A percentile compares a stretch with the other conserved stretches of the same genome.
phyloP scores from a whole-genome alignment of 2,113 vertebrate species.

The Sorex fumeus region DNA sequence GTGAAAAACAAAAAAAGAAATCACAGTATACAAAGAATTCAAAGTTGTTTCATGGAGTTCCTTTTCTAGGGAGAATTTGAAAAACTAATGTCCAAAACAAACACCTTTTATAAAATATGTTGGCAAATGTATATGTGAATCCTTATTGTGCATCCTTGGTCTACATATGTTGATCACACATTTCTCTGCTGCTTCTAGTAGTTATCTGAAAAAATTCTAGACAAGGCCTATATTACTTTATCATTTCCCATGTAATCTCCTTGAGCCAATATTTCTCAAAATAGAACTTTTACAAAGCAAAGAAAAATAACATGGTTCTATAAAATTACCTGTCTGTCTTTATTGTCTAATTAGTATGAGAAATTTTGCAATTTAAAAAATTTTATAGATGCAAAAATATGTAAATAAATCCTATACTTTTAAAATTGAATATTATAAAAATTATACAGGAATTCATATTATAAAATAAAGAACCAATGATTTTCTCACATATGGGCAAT shows the following conservation, averaged over 20 bases:
- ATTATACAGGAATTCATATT: neutral
- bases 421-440: slow-evolving; percentile 57
- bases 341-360: neutral
- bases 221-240: slow-evolving; percentile 15
- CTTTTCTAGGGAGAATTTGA: slow-evolving; percentile 26
- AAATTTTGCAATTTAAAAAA: slow-evolving; percentile 7
- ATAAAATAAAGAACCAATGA: slow-evolving; percentile 53
- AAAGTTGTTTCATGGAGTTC: neutral
- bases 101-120: slow-evolving; percentile 13
- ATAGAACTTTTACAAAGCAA: slow-evolving; percentile 59
- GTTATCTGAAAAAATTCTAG: slow-evolving; percentile 17
- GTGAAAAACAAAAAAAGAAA: slow-evolving; percentile 31
- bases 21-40: neutral
- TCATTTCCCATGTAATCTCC: neutral
- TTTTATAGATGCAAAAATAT: neutral
- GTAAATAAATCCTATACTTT: neutral
- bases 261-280: slow-evolving; percentile 46
- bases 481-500: slow-evolving; percentile 62
- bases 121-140: neutral
- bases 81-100: neutral
- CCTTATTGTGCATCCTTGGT: neutral
- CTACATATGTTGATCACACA: neutral
- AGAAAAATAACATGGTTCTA: slow-evolving; percentile 38
- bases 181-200: slow-evolving; percentile 31
- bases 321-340: neutral